Percentiles rank a stretch among this genome's conserved stretches.
These are phyloP conservation scores for Chrysomela aeneicollis DNA, from an alignment of 2,888 invertebrate genomes.

Conservation along the genomic window DNA sequence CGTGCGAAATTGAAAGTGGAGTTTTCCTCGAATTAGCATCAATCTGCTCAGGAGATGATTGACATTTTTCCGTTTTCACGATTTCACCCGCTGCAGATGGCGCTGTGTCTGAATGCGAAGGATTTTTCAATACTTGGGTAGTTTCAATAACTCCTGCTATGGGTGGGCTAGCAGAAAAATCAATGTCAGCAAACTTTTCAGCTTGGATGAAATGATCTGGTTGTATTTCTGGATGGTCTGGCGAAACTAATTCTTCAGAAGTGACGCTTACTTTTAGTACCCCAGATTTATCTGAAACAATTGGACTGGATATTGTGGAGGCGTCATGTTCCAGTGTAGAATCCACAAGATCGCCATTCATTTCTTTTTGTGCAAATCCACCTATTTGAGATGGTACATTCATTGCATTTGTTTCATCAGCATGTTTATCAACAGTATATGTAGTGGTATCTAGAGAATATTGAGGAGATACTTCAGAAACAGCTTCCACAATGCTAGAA, in stretches of 20 bases:
- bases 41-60: neutral
- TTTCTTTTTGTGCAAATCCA: neutral
- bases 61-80: neutral
- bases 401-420: neutral
- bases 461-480: slow-evolving; percentile 6
- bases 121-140: neutral
- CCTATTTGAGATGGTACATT: neutral
- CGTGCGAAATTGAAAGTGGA: neutral
- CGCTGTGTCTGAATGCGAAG: neutral
- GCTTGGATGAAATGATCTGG: neutral
- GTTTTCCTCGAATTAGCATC: neutral
- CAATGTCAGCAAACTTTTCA: slow-evolving; percentile 1
- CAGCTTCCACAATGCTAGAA: slow-evolving; percentile 25
- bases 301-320: neutral
- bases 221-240: neutral
- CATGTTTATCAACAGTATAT: slow-evolving; percentile 25
- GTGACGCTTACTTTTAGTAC: neutral
- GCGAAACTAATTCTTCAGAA: neutral
- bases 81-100: neutral
- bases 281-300: neutral
- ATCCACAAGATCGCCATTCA: neutral
- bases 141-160: neutral
- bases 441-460: slow-evolving; percentile 28
- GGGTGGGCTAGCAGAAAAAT: neutral
- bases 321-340: neutral